Base-by-base conservation (phyloP, 2,113 vertebrate species). In the Otus sunia region DNA sequence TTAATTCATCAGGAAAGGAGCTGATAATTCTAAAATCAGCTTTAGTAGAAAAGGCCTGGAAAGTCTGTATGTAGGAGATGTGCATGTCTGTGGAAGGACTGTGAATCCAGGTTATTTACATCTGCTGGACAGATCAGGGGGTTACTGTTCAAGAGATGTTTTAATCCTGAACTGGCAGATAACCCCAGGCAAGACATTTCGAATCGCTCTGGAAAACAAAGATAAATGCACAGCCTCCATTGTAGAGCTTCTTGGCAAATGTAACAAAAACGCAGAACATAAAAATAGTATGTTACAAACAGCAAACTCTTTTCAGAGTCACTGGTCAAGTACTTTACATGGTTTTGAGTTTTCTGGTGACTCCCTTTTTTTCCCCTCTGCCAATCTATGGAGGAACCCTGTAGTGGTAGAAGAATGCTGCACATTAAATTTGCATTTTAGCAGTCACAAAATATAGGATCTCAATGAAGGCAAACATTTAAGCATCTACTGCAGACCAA, bases 221-320 rank as follows among this genome's bases (percentile, higher is more conserved):
- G 59, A 64, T 41, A n/a, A 74, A 59, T 15, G 23, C 8, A 17
- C 9, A 52, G 16, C 34, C 20, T 87, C 23, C 11, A 6, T 37
- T 55, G 11, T 1, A 43, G 58, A 86, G 13, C 39, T 63, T 12
- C 43, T 68, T 59, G 59, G 34, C 34, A 69, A 88, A 69, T 49
- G 34, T 0, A 9, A 49, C 26, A 36, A 37, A 45, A 58, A 47
- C 27, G 25, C 2, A 2, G 45, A 20, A 8, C 14, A 3, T 5
- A 25, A 6, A 19, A 41, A 34, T 32, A 26, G 6, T 14, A 2
- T 32, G 37, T 22, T 50, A 34, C 3, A 47, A 63, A 25, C 19
- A 41, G 41, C 41, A 72, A 29, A 34, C 15, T 25, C 29, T 45
- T 26, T 30, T 45, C 21, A 22, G 34, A 66, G 53, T 53, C 12